Evolutionary conservation across 1,140 invertebrate species (phyloP).

Genomic region (Palaemon carinicauda): DNA sequence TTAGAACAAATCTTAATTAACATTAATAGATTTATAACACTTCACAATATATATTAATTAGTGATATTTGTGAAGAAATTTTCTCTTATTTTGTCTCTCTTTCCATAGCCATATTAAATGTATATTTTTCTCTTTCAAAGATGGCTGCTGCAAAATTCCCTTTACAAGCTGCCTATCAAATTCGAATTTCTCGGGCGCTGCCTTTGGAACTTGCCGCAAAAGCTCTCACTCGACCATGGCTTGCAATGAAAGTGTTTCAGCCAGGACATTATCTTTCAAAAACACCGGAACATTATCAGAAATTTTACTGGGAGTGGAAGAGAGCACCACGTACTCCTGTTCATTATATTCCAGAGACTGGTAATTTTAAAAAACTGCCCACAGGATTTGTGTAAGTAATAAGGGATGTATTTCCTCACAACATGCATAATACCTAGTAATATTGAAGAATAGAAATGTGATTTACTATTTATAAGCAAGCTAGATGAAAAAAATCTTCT

Average conservation of each 20-base stretch:
- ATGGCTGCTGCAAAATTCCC: background rate
- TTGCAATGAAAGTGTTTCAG: background rate
- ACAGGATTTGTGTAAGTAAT: constrained; percentile 73
- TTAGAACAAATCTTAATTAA: too few species aligned
- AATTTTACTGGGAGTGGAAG: constrained; percentile 89
- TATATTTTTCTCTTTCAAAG: constrained; percentile 10
- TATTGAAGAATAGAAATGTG: too few species aligned
- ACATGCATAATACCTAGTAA: too few species aligned
- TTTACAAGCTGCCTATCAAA: background rate
- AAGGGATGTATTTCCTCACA: too few species aligned
- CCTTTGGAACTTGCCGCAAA: background rate
- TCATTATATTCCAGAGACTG: constrained; percentile 82
- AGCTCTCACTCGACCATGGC: constrained; percentile 12
- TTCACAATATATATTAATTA: too few species aligned
- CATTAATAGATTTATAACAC: too few species aligned
- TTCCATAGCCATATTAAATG: background rate
- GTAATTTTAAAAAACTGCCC: constrained; percentile 78
- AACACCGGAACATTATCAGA: constrained; percentile 85
- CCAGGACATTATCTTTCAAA: constrained; percentile 6
- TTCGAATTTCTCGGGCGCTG: background rate
- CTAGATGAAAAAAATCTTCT: too few species aligned
- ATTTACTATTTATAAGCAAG: too few species aligned
- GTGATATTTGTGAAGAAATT: too few species aligned
- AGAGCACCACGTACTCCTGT: constrained; percentile 77
- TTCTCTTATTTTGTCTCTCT: too few species aligned